Conservation (phyloP, 2,113 vertebrate species). For the Haplotaxodon microlepis region DNA sequence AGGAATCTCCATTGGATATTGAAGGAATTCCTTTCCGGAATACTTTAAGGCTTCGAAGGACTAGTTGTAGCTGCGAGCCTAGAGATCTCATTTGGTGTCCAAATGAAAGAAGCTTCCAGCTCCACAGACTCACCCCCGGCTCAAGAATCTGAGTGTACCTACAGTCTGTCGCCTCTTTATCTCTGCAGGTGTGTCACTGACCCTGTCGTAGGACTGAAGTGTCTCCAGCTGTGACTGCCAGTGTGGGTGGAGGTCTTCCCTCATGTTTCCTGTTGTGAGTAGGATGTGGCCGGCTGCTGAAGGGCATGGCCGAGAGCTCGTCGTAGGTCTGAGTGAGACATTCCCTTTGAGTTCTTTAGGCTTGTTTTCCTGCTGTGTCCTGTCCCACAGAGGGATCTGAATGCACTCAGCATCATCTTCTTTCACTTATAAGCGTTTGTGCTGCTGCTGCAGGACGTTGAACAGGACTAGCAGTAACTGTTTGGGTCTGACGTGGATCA, state of each 20-base stretch:
- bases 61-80: neutral
- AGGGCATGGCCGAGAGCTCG: neutral
- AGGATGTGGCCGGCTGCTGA: neutral
- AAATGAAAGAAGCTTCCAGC: neutral
- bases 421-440: neutral
- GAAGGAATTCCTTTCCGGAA: neutral
- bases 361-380: neutral
- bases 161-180: neutral
- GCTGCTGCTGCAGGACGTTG: neutral
- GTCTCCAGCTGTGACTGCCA: neutral
- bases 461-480: neutral
- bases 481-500: neutral
- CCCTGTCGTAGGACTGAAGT: neutral
- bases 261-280: neutral
- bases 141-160: neutral
- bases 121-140: neutral
- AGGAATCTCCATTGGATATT: fast-evolving
- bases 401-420: neutral
- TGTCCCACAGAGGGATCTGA: neutral
- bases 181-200: neutral
- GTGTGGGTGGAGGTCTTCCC: neutral
- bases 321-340: neutral
- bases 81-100: neutral
- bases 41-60: neutral
- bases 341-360: neutral